Base-by-base conservation (phyloP, 2,888 invertebrate species). In the Diaperis boleti region DNA sequence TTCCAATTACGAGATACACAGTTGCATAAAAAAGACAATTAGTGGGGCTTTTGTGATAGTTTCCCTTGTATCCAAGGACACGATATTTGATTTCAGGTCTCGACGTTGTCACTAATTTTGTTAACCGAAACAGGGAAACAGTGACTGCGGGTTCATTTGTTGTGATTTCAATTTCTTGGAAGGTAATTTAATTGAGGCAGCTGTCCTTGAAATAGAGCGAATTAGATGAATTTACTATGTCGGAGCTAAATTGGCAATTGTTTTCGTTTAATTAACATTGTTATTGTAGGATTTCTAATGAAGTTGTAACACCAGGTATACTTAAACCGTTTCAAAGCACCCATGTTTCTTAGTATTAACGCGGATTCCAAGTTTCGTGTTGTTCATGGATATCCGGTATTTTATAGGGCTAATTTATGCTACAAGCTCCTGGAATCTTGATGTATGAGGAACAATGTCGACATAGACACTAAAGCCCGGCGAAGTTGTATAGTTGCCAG, bases 401-500 rank as follows among this genome's bases (percentile, higher is more conserved):
- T 60, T 60, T 60, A 60, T 60, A 42, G 52, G 52, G 44, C 60
- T 60, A 60, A 60, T 60, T 57, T 60, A 60, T 60, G 60, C 60
- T 52, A 52, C 60, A 52, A 60, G 60, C 60, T 49, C 42, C 52
- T 52, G 60, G 60, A 60, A 60, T 60, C 60, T 60, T 60, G 60
- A 60, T 60, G 60, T 60, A 60, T 60, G 60, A 60, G 60, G 60
- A 60, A 60, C 60, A 60, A 52, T 52, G 60, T 60, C 60, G 60
- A 60, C 60, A 52, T 26, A 60, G 60, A 60, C 52, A 60, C 60
- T 60, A 60, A 57, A 60, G 60, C 60, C 60, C 42, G 26, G 11
- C 39, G 41, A 59, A 60, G 33, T 52, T 60, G 60, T 50, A 60
- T 60, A 60, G 60, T 60, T 60, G 35, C 50, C 44, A 33, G 60